phyloP scores from a whole-genome alignment of 2,113 vertebrate genomes.

The Nesogale talazaci region DNA sequence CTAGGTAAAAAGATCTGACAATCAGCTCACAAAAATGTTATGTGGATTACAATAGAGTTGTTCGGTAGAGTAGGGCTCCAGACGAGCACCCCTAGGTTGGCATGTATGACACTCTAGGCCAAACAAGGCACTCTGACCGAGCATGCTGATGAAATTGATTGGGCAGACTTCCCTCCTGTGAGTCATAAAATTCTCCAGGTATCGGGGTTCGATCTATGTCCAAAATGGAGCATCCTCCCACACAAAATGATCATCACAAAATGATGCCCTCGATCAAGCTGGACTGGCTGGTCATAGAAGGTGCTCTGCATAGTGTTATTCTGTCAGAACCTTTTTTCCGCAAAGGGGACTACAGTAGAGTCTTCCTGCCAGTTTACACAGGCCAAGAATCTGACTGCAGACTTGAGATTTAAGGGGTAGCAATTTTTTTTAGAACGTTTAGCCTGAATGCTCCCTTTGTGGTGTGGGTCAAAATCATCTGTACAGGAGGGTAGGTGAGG shows the following conservation, averaged over 20 bases:
- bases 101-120: background rate
- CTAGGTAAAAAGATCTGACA: background rate
- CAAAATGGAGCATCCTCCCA: too few species aligned
- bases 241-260: too few species aligned
- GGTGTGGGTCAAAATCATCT: constrained; percentile 64
- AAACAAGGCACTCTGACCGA: background rate
- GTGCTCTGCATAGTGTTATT: constrained; percentile 35
- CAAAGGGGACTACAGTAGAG: constrained; percentile 21
- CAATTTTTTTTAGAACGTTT: constrained; percentile 75
- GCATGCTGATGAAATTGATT: background rate
- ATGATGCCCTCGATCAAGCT: background rate
- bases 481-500: constrained; percentile 65
- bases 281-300: constrained; percentile 50
- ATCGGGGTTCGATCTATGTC: background rate
- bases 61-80: background rate
- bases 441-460: constrained; percentile 67
- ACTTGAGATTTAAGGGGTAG: constrained; percentile 60
- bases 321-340: constrained; percentile 47
- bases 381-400: constrained; percentile 69
- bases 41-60: background rate
- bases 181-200: background rate
- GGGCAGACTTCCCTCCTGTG: background rate
- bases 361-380: rapidly evolving
- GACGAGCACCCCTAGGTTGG: background rate
- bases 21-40: background rate